Conservation (phyloP, 2,888 invertebrate species). For the Eucera pruinosa region DNA sequence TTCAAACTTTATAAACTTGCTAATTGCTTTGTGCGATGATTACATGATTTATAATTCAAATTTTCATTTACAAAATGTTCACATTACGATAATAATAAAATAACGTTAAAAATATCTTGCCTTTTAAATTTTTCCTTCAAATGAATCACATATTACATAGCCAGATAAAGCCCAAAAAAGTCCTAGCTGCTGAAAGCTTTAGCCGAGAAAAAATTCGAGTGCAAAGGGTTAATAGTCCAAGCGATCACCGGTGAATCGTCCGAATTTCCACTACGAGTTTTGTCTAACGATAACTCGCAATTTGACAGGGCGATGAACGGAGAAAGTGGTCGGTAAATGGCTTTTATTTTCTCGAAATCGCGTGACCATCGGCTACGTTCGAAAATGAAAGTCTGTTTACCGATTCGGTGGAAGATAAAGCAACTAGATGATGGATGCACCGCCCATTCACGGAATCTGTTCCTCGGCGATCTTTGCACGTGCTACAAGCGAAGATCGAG, state of each 20-base stretch:
- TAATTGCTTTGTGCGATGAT: no score
- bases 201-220: no score
- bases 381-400: conserved; percentile 41
- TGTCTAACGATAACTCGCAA: neutral
- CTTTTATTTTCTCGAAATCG: conserved; percentile 37
- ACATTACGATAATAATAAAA: no score
- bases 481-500: conserved; percentile 35
- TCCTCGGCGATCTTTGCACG: conserved; percentile 6
- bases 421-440: neutral
- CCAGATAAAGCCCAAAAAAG: no score
- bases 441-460: conserved; percentile 41
- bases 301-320: neutral
- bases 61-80: no score
- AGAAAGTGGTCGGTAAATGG: conserved; percentile 31
- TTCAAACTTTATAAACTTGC: no score
- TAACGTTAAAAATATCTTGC: no score
- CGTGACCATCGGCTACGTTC: conserved; percentile 9
- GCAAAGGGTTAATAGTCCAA: no score
- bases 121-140: no score
- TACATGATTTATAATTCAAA: no score
- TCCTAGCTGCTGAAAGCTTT: no score
- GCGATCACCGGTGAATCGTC: neutral
- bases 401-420: neutral
- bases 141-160: no score
- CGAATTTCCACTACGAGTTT: neutral